Conservation (phyloP, 2,113 vertebrate species). For the Pristiophorus japonicus region DNA sequence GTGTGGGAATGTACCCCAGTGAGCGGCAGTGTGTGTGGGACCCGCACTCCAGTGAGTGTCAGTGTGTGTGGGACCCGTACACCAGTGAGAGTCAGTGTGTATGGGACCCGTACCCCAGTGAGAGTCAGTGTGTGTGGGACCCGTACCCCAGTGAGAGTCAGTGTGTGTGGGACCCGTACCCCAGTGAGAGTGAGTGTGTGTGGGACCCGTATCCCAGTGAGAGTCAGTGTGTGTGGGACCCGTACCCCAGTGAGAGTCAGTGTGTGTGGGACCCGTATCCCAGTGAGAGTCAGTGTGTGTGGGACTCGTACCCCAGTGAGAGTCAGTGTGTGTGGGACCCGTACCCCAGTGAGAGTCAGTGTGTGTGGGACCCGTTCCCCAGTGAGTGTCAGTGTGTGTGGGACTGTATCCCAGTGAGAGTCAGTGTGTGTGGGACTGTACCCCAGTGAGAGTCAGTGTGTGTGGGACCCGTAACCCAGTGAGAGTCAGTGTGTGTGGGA, state of each 20-base stretch:
- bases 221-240: background rate
- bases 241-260: background rate
- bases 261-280: background rate
- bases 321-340: background rate
- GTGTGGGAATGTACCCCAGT: background rate
- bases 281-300: constrained; percentile 9
- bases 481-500: background rate
- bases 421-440: background rate
- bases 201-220: background rate
- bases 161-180: background rate
- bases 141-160: background rate
- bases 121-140: background rate
- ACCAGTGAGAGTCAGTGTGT: background rate
- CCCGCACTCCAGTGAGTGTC: background rate
- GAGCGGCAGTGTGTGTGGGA: background rate
- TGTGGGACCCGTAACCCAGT: background rate
- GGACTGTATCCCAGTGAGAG: background rate
- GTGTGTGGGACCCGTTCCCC: background rate
- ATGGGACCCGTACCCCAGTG: background rate
- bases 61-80: background rate
- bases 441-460: background rate
- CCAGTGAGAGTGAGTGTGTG: background rate
- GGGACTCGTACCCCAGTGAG: background rate
- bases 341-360: constrained; percentile 4
- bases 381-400: background rate